These are phyloP conservation scores for Drosophila subpulchrella DNA, from an alignment of 1,140 invertebrate genomes.

Conservation along the genomic window DNA sequence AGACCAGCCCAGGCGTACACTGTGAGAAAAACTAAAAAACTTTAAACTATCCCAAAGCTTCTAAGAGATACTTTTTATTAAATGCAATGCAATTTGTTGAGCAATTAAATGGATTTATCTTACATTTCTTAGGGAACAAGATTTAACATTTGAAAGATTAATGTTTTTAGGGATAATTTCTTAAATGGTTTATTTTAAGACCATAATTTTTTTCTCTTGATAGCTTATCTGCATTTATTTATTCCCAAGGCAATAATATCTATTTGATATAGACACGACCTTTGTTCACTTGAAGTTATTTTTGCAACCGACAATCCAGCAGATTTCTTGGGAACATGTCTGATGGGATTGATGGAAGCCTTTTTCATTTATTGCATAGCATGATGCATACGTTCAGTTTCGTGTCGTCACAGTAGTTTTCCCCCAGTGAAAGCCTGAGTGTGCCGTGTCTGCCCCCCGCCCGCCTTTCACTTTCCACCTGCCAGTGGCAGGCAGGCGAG, in stretches of 20 bases:
- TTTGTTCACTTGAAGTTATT: not conserved
- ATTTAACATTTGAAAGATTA: no score
- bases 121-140: no score
- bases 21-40: not conserved
- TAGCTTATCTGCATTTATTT: no score
- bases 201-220: no score
- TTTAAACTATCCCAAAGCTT: no score
- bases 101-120: no score
- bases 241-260: not conserved
- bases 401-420: not conserved
- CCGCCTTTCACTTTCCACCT: conserved; percentile 29
- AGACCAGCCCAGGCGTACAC: conserved; percentile 10
- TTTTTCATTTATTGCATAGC: not conserved
- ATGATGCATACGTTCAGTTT: not conserved
- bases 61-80: no score
- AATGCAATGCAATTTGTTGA: no score
- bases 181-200: no score
- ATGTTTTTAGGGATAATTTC: no score
- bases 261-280: not conserved
- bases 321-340: not conserved
- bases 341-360: not conserved
- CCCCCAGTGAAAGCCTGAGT: conserved; percentile 23
- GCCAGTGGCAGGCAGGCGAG: conserved; percentile 49
- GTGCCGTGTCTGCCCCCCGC: conserved; percentile 3
- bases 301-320: not conserved